Base-by-base conservation (phyloP, 2,113 vertebrate genomes). In the Alligator mississippiensis region DNA sequence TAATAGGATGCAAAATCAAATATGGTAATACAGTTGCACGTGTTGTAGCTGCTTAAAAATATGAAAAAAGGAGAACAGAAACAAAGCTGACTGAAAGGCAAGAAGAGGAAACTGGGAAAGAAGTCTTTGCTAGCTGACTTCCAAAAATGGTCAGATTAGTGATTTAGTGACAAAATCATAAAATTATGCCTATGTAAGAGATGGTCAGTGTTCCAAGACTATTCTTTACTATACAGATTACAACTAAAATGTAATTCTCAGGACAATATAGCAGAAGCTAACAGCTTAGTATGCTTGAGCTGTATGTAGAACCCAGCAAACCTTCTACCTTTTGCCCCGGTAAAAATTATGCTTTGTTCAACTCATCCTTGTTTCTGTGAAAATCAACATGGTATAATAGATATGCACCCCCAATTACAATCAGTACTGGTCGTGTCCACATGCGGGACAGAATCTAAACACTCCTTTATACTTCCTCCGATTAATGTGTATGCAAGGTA, bases 61-160 rank as follows among this genome's bases (percentile, higher is more conserved):
- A 75, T 28, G 22, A 77, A 84, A 92, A 34, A 17, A 79, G 78
- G 60, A 63, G 86, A 64, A 80, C 2, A 17, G 58, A 90, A 38
- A 38, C 55, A 8, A n/a, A 15, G 17, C 6, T 57, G 74, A 22
- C 27, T 22, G 57, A 21, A 80, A 76, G 7, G 19, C 28, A 63
- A 59, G 22, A 24, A 34, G 11, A 34, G 0, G 1, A 4, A n/a
- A 15, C 22, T 74, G 66, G 21, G 47, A 18, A 60, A 30, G 11
- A 21, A 76, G 60, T 82, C 7, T n/a, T 34, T 47, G 47, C 68
- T 70, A 30, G 19, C 16, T 72, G 25, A 47, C 17, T 38, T 87
- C 4, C 84, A 72, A 82, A 47, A 11, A 13, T 25, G 11, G 12
- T 74, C 62, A 75, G 76, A 61, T 3, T 3, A 24, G 8, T 24